These are phyloP conservation scores for Serranus cabrilla DNA, from an alignment of 2,797 vertebrate genomes.

Conservation along the genomic window DNA sequence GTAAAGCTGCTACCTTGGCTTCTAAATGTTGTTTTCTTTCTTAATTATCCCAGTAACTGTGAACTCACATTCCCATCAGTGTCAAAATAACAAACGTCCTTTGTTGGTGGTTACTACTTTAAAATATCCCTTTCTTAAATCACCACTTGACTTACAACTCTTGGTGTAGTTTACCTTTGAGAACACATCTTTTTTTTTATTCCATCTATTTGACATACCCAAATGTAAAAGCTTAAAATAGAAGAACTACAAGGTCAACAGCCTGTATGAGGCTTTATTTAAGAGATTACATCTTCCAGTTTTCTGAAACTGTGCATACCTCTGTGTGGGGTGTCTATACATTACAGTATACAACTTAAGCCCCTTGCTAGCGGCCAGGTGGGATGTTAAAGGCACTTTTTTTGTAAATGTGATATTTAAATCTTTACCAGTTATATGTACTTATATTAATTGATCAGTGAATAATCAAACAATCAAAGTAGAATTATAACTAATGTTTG, in stretches of 20 bases:
- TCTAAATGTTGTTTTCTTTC: neutral
- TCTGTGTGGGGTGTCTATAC: no score
- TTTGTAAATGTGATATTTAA: neutral
- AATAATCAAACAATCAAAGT: neutral
- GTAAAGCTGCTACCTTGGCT: neutral
- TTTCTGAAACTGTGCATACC: no score
- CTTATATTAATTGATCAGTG: neutral
- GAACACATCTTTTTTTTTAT: no score
- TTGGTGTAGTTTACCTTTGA: neutral
- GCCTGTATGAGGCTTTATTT: no score
- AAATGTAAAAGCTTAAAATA: no score
- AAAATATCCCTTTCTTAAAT: slow-evolving; percentile 1
- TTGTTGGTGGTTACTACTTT: slow-evolving; percentile 13
- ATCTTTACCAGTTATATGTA: neutral
- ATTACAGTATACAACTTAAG: no score
- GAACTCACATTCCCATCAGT: neutral
- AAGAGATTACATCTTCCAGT: no score
- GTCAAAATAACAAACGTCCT: slow-evolving; percentile 13
- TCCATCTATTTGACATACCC: no score
- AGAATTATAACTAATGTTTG: neutral
- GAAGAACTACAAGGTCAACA: no score
- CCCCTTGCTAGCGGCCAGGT: no score
- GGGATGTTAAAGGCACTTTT: neutral
- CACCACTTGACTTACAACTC: neutral
- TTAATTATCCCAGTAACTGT: neutral